phyloP scores from a whole-genome alignment of 2,113 vertebrate species.

The Syrmaticus mikado region DNA sequence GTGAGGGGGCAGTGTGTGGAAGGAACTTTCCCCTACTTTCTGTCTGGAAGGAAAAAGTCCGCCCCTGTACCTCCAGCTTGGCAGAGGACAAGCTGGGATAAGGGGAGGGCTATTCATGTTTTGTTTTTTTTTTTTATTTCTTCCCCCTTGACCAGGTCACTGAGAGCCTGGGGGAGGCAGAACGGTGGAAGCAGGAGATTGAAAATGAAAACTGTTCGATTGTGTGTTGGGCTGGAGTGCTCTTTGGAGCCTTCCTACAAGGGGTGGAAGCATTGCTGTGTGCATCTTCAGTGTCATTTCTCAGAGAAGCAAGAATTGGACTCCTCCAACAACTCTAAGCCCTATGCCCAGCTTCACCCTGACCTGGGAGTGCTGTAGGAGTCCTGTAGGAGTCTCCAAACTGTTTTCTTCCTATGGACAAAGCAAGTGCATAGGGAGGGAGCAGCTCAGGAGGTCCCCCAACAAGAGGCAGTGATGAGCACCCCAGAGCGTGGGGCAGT shows the following conservation, averaged over 20 bases:
- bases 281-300: fast-evolving
- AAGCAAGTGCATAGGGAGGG: fast-evolving
- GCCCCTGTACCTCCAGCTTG: fast-evolving
- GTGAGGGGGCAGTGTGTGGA: fast-evolving
- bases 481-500: fast-evolving
- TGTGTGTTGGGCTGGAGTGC: fast-evolving
- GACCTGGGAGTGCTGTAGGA: fast-evolving
- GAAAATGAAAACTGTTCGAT: fast-evolving
- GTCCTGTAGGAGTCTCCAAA: fast-evolving
- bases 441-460: not conserved
- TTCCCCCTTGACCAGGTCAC: fast-evolving
- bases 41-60: not conserved
- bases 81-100: fast-evolving
- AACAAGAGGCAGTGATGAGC: fast-evolving
- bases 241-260: fast-evolving
- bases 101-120: fast-evolving
- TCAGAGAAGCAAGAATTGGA: fast-evolving
- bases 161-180: not conserved
- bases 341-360: no score
- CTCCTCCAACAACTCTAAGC: not conserved
- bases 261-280: fast-evolving
- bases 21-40: not conserved
- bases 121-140: not conserved
- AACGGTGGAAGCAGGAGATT: not conserved
- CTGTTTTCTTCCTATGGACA: fast-evolving